Percentiles rank a stretch among this genome's conserved stretches.
Evolutionary conservation across 2,113 vertebrate species (phyloP).

Genomic region (Elephas maximus): DNA sequence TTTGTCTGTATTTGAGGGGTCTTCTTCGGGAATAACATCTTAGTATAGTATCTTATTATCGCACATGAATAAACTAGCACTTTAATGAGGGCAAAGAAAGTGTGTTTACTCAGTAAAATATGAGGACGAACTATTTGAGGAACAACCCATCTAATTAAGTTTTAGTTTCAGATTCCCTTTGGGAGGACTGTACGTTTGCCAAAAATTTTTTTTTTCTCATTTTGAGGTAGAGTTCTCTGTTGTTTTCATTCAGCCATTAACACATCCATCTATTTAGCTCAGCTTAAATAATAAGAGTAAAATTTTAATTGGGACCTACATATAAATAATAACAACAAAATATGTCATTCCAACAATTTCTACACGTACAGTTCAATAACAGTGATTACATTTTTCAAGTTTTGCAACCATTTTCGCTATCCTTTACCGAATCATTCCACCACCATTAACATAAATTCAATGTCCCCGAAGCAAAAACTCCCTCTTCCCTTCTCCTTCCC

Average conservation of each 20-base stretch:
- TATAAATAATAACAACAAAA: background rate
- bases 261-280: background rate
- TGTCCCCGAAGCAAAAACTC: too few relatives aligned
- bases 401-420: too few relatives aligned
- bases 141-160: constrained; percentile 51
- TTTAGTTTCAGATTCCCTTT: constrained; percentile 67
- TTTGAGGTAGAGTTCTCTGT: background rate
- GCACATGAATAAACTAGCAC: constrained; percentile 47
- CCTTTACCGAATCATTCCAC: too few relatives aligned
- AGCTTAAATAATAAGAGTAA: background rate
- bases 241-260: background rate
- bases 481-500: too few relatives aligned
- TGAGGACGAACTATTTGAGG: constrained; percentile 19
- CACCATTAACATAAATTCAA: too few relatives aligned
- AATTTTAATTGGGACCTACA: background rate
- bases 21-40: constrained; percentile 9
- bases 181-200: constrained; percentile 55
- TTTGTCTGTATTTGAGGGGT: background rate
- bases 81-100: constrained; percentile 28
- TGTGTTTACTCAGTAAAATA: constrained; percentile 57
- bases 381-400: too few relatives aligned
- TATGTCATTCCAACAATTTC: too few relatives aligned
- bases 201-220: background rate
- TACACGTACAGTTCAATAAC: too few relatives aligned
- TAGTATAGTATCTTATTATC: background rate